phyloP scores from a whole-genome alignment of 2,888 invertebrate genomes.

The Crepidodera aurea region DNA sequence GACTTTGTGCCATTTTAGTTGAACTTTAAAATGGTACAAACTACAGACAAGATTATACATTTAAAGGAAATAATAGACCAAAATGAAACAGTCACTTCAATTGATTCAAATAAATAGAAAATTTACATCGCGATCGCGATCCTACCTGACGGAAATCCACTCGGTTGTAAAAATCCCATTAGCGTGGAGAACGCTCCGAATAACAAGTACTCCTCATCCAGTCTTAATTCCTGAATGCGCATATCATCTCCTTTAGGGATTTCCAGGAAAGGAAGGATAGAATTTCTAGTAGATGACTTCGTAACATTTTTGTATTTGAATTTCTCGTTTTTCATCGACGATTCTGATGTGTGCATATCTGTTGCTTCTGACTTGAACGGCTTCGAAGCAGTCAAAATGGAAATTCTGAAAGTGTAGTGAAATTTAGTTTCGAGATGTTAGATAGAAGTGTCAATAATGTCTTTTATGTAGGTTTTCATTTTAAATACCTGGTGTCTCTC shows the following conservation, averaged over 20 bases:
- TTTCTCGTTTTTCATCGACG: constrained; percentile 36
- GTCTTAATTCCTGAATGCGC: constrained; percentile 63
- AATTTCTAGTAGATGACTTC: constrained; percentile 27
- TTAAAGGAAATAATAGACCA: no score
- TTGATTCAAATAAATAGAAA: background rate
- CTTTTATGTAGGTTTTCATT: background rate
- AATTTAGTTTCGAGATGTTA: background rate
- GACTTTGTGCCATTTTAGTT: no score
- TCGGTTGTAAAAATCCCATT: constrained; percentile 70
- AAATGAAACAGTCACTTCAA: background rate
- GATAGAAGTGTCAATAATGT: background rate
- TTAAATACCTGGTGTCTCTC: background rate
- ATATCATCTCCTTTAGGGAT: constrained; percentile 57
- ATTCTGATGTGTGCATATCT: constrained; percentile 35
- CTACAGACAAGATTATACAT: no score
- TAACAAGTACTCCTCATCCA: constrained; percentile 69
- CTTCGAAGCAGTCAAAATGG: constrained; percentile 10
- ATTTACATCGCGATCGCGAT: constrained; percentile 26
- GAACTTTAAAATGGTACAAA: no score
- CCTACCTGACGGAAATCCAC: constrained; percentile 73
- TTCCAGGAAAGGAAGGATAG: constrained; percentile 50
- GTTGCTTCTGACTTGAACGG: constrained; percentile 25
- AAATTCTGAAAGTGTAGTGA: constrained; percentile 20
- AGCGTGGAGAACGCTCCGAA: constrained; percentile 71
- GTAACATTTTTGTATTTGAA: constrained; percentile 43